A percentile compares a stretch with the other conserved stretches of the same genome.
Conservation (phyloP, 2,888 invertebrate species). For the Epirrhoe alternata region DNA sequence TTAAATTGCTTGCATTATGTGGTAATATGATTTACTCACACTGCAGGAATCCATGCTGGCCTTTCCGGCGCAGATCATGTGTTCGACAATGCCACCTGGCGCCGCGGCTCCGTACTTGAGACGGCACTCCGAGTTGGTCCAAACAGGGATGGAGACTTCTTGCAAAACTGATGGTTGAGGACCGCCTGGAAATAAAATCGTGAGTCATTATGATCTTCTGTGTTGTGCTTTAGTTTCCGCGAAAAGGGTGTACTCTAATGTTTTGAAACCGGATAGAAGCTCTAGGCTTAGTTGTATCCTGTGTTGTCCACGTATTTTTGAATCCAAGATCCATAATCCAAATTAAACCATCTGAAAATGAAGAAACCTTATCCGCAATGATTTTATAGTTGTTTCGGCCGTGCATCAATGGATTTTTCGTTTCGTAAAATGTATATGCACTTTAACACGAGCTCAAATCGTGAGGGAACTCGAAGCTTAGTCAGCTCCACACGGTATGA, state of each 20-base stretch:
- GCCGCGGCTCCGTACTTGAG: constrained; percentile 93
- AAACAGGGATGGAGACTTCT: constrained; percentile 93
- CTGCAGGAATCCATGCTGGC: constrained; percentile 95
- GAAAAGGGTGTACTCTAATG: neutral
- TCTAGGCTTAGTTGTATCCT: too few species aligned
- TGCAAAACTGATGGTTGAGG: constrained; percentile 92
- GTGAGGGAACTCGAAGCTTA: too few species aligned
- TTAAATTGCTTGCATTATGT: neutral
- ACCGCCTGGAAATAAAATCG: constrained; percentile 85
- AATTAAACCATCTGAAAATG: too few species aligned
- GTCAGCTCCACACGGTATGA: too few species aligned
- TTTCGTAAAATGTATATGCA: too few species aligned
- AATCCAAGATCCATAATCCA: too few species aligned
- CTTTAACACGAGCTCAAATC: too few species aligned
- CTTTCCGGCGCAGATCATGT: constrained; percentile 95
- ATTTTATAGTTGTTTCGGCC: too few species aligned
- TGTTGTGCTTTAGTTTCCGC: neutral
- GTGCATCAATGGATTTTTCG: too few species aligned
- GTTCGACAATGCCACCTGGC: constrained; percentile 95
- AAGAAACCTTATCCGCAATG: too few species aligned
- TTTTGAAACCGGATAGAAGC: too few species aligned
- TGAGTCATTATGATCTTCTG: constrained; percentile 22
- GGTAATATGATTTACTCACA: constrained; percentile 79
- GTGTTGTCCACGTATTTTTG: too few species aligned
- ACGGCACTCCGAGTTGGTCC: constrained; percentile 92